Base-by-base conservation (phyloP, 2,113 vertebrate species). In the Psilopogon haemacephalus region DNA sequence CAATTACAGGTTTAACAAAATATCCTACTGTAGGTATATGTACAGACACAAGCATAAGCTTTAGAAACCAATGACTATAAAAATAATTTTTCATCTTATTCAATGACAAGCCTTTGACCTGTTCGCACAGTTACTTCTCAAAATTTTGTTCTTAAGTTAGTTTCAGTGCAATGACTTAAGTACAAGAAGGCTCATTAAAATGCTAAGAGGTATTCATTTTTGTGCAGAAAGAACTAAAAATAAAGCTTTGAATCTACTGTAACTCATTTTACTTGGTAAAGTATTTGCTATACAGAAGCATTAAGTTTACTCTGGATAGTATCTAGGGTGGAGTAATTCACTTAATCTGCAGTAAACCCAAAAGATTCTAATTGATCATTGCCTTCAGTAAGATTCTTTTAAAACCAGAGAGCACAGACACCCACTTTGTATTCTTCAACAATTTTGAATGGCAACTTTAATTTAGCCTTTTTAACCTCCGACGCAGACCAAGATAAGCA, bases 181-280 rank as follows among this genome's bases (percentile, higher is more conserved):
- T 95, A 97, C 82, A 96, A 96, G 96, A 96, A 97, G 97, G 96
- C 97, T 98, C 97, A 97, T 96, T 96, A 95, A 97, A 97, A 97
- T 91, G 93, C 94, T 95, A 95, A 98, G 97, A 98, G 97, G 97
- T 98, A 98, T 98, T 96, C 64, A 89, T 90, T 97, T 95, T 92
- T 97, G 92, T 96, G 94, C 96, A 97, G 97, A 96, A 96, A 95
- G 95, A 93, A 58, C 95, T 91, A 94, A 90, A 97, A 97, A 97
- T 94, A 98, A 95, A 97, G 95, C 95, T 96, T 95, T 78, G 32
- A 78, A 78, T 89, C 87, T 90, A 74, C 67, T 84, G 55, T 48
- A 94, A 78, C 54, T 92, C 5, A 68, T 60, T 84, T 68, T 33
- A 94, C 60, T 52, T 75, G 35, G 40, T 65, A 44, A 88, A 67